These are phyloP conservation scores for Penelope pileata DNA, from an alignment of 2,113 vertebrate species.

Conservation along the genomic window DNA sequence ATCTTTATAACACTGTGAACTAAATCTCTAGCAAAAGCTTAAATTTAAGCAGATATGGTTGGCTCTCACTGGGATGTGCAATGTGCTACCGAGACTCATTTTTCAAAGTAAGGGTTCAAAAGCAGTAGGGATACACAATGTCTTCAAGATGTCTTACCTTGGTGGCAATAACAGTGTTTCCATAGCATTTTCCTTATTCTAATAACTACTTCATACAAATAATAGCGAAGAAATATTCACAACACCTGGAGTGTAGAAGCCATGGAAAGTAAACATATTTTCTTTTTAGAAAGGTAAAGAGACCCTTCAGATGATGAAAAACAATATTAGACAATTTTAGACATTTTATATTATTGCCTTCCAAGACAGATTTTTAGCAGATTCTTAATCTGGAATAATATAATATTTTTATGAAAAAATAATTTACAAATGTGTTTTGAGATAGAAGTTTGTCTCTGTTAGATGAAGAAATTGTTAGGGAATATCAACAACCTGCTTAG, in stretches of 20 bases:
- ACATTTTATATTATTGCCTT: neutral
- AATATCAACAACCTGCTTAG: neutral
- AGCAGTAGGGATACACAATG: neutral
- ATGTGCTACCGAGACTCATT: neutral
- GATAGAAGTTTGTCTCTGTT: neutral
- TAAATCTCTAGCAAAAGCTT: constrained; percentile 9
- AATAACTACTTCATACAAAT: neutral
- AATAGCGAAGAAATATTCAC: neutral
- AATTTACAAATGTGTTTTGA: neutral
- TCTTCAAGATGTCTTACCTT: neutral
- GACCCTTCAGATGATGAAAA: neutral
- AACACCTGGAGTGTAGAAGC: neutral
- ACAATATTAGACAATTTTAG: neutral
- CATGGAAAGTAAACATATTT: neutral
- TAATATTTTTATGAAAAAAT: neutral
- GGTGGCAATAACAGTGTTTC: neutral
- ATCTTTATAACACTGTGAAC: neutral
- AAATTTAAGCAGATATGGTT: neutral
- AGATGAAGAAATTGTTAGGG: neutral
- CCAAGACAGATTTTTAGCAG: neutral
- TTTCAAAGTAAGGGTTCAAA: neutral
- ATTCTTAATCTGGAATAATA: neutral
- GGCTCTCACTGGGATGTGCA: neutral
- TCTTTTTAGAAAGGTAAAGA: neutral
- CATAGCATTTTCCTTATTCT: neutral